A percentile compares a stretch with the other conserved stretches of the same genome.
phyloP scores from a whole-genome alignment of 2,888 invertebrate genomes.

The Apoderus coryli region DNA sequence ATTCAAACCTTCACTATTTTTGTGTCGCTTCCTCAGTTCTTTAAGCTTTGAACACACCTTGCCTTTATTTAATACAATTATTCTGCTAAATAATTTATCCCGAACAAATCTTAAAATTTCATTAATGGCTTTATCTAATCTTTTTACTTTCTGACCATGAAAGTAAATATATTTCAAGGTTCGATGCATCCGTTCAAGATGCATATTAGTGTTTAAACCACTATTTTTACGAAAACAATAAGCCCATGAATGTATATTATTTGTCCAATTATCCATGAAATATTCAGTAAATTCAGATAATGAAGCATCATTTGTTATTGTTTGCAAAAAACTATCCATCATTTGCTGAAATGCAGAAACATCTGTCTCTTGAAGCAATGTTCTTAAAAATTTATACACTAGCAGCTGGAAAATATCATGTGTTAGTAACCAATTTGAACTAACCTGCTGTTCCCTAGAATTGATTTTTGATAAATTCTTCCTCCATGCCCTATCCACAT shows the following conservation, averaged over 20 bases:
- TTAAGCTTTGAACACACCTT: too few species aligned
- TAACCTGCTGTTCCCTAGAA: slow-evolving; percentile 7
- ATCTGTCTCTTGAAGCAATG: slow-evolving; percentile 14
- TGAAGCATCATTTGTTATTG: slow-evolving; percentile 8
- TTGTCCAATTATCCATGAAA: slow-evolving; percentile 14
- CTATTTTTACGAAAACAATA: slow-evolving; percentile 12
- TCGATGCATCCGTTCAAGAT: slow-evolving; percentile 12
- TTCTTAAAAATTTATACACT: slow-evolving; percentile 9
- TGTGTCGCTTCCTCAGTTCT: too few species aligned
- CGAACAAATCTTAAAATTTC: too few species aligned
- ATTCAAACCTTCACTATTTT: too few species aligned
- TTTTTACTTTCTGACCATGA: slow-evolving; percentile 16
- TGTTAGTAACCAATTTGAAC: neutral
- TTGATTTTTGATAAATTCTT: slow-evolving; percentile 13
- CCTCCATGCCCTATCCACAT: slow-evolving; percentile 10
- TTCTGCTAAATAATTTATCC: too few species aligned
- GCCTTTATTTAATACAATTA: too few species aligned
- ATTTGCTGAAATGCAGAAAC: slow-evolving; percentile 11
- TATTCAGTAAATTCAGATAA: slow-evolving; percentile 13
- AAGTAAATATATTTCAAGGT: slow-evolving; percentile 18
- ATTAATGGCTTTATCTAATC: slow-evolving; percentile 18
- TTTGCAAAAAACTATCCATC: slow-evolving; percentile 10
- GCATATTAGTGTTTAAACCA: slow-evolving; percentile 13
- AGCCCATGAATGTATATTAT: slow-evolving; percentile 14
- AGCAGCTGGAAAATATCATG: neutral